Percentiles rank a stretch among this genome's conserved stretches.
phyloP scores from a whole-genome alignment of 1,140 invertebrate genomes.

The Saccostrea glomerata region DNA sequence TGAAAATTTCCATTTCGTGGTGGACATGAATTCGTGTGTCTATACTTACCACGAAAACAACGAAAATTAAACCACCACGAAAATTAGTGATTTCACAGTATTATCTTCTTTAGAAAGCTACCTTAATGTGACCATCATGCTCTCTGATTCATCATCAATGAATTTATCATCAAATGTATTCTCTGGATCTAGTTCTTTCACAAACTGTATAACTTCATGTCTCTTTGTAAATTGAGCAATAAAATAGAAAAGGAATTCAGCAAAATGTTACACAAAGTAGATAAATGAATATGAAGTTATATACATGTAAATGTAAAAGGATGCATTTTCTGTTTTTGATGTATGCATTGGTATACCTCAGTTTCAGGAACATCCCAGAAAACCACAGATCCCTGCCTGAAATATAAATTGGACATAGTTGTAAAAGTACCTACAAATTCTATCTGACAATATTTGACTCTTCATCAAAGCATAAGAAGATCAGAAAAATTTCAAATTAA shows the following conservation, averaged over 20 bases:
- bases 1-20: too few relatives aligned
- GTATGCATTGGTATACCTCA: slow-evolving; percentile 80
- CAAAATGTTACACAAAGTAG: too few relatives aligned
- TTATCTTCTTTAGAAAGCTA: not conserved
- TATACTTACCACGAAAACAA: too few relatives aligned
- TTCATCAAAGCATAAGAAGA: too few relatives aligned
- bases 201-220: slow-evolving; percentile 61
- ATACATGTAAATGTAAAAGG: too few relatives aligned
- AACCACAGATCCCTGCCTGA: slow-evolving; percentile 90
- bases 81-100: too few relatives aligned
- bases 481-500: too few relatives aligned
- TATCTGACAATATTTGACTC: too few relatives aligned
- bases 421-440: not conserved
- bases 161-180: slow-evolving; percentile 85
- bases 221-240: slow-evolving; percentile 57
- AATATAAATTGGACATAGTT: slow-evolving; percentile 49
- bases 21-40: too few relatives aligned
- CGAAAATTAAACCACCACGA: too few relatives aligned
- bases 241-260: not conserved
- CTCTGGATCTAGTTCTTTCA: slow-evolving; percentile 66
- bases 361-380: slow-evolving; percentile 95
- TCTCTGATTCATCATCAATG: slow-evolving; percentile 88
- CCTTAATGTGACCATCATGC: slow-evolving; percentile 82
- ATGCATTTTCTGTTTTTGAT: not conserved
- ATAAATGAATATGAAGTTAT: too few relatives aligned